Evolutionary conservation across 2,797 vertebrate genomes (phyloP), one percentile per base, ranked within the genome.

Genomic region (Poeciliopsis paucimaculata): DNA sequence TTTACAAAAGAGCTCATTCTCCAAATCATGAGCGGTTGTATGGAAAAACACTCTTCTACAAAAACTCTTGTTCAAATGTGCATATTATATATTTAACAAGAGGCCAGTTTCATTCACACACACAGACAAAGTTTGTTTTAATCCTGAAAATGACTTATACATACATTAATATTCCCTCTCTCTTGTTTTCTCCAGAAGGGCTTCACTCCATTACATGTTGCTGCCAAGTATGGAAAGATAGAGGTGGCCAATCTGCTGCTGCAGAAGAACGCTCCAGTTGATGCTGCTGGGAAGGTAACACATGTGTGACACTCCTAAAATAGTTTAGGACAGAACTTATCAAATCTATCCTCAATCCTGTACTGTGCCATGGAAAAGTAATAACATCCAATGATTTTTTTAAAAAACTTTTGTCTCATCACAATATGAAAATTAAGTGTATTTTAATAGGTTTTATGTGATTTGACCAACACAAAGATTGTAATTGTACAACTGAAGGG

Each of bases 211-310:
- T 92, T 99, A 66, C 98, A 99, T 0, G 98, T 99, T 75, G 98
- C 98, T 73, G 97, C 98, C 66, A 99, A 99, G 79, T 99, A 99
- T 0, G 98, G 98, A 36, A 99, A 99, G 92, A 96, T 99, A 18
- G 98, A 99, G 91, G 97, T 99, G 5, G 97, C 98, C 82, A 99
- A 97, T 87, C 96, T 99, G 47, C 93, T 99, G 46, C 96, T 99
- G 85, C 98, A 99, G 95, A 99, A 97, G 87, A 96, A 93, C 15
- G 98, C 98, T 0, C 95, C 96, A 68, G 95, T 98, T 0, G 98
- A 99, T 47, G 97, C 98, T 74, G 95, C 98, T 20, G 98, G 98
- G 91, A 99, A 99, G 98, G 98, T 99, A 92, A 84, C 1, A 2
- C 47, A 1, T 23, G 71, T 53, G 57, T 1, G 39, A 57, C 18